Conservation (phyloP, 2,888 invertebrate species). For the Lasiommata megera region DNA sequence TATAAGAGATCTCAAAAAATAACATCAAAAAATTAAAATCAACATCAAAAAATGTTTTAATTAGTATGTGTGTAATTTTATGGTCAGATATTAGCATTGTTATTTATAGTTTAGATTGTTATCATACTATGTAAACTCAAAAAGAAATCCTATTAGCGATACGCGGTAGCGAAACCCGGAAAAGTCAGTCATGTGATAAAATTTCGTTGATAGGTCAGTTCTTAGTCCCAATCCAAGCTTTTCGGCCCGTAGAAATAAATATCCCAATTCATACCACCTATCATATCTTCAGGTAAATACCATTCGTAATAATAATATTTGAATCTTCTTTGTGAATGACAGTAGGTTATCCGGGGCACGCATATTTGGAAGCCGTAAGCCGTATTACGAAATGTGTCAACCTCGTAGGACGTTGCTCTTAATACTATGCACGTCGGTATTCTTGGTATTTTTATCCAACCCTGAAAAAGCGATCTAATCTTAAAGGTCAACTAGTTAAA, state of each 20-base stretch:
- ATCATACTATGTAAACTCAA: no score
- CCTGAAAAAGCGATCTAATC: slow-evolving; percentile 40
- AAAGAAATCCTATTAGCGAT: no score
- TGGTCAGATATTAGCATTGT: no score
- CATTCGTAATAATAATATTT: slow-evolving; percentile 57
- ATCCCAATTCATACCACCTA: slow-evolving; percentile 48
- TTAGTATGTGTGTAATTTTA: no score
- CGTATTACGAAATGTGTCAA: slow-evolving; percentile 46
- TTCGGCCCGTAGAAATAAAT: slow-evolving; percentile 51
- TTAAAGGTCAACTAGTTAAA: no score
- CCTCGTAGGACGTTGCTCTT: slow-evolving; percentile 41
- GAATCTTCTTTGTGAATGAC: slow-evolving; percentile 42
- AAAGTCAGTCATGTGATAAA: no score
- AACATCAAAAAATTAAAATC: no score
- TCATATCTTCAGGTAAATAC: slow-evolving; percentile 46
- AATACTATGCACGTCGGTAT: slow-evolving; percentile 60
- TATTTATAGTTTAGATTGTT: no score
- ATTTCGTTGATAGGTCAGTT: no score
- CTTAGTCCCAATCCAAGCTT: slow-evolving; percentile 38
- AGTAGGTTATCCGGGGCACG: slow-evolving; percentile 52
- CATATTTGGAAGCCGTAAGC: slow-evolving; percentile 56
- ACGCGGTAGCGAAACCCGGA: no score
- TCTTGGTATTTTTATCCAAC: slow-evolving; percentile 49
- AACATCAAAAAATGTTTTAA: no score
- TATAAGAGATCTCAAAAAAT: no score